A percentile compares a stretch with the other conserved stretches of the same genome.
Conservation (phyloP, 2,797 vertebrate genomes). For the Betta splendens region DNA sequence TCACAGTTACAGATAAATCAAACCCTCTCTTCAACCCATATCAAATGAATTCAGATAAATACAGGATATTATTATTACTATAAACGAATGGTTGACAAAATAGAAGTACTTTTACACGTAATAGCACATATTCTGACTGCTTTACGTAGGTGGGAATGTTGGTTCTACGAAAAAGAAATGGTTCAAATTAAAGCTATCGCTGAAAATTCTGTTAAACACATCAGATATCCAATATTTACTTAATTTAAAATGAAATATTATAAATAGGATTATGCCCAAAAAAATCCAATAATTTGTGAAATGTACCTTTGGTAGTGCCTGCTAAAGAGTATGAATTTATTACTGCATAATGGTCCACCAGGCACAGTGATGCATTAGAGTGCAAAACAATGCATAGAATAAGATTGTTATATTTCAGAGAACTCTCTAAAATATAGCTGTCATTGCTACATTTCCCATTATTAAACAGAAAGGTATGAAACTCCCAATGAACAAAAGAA, state of each 20-base stretch:
- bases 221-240: slow-evolving; percentile 24
- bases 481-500: slow-evolving; percentile 3
- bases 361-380: slow-evolving; percentile 29
- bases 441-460: slow-evolving; percentile 25
- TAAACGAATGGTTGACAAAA: slow-evolving; percentile 43
- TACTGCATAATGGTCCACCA: slow-evolving; percentile 7
- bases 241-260: slow-evolving; percentile 48
- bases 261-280: slow-evolving; percentile 25
- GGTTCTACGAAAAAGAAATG: not conserved
- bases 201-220: slow-evolving; percentile 33
- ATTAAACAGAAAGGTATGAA: slow-evolving; percentile 20
- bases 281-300: not conserved
- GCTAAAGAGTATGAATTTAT: slow-evolving; percentile 6
- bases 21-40: slow-evolving; percentile 41
- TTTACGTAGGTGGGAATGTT: not conserved
- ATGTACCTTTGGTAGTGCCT: not conserved
- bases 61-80: slow-evolving; percentile 49
- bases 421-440: slow-evolving; percentile 9
- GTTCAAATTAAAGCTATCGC: slow-evolving; percentile 5
- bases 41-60: slow-evolving; percentile 67
- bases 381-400: slow-evolving; percentile 31
- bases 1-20: slow-evolving; percentile 59
- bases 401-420: slow-evolving; percentile 13
- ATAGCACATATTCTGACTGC: slow-evolving; percentile 12
- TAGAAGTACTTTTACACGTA: slow-evolving; percentile 25